Evolutionary conservation across 1,140 invertebrate species (phyloP), one percentile per base, ranked within the genome.

Genomic region (Pogonomyrmex barbatus): DNA sequence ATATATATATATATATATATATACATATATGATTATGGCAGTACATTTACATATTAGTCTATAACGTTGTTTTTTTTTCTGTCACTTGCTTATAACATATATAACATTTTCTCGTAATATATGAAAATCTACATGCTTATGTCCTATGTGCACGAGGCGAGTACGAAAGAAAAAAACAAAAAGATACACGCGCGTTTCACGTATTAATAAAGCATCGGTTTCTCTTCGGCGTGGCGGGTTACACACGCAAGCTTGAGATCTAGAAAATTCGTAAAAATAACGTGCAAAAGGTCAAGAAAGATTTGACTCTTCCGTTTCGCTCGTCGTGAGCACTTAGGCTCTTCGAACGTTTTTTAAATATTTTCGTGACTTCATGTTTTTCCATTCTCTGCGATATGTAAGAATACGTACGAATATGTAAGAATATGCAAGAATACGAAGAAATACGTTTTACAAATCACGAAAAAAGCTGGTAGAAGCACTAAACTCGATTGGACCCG

Each of bases 11-110:
- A 94, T 93, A 62, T 95, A 65, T 67, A 67, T 65, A 65, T 65
- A 65, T 67, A 92, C 93, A 94, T 78, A 93, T 94, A 91, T 92
- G 93, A 93, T 94, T 95, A 95, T 95, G 94, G 94, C 94, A 95
- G 94, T 95, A 95, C 93, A 94, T 94, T 94, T 95, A 95, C 93
- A 95, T 93, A 24, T 95, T 67, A 93, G 87, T 95, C 91, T 94
- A 94, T 94, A 76, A 92, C 92, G 24, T 24, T 88, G 71, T 94
- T 89, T 82, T 86, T 39, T 24, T 88, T 88, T 86, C 56, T 89
- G 39, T 88, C 85, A 71, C 10, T 82, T 91, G 90, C 87, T 89
- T 94, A 91, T 91, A 92, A 93, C 93, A 93, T 89, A 90, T 89
- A 88, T 87, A 88, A 82, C 87, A 45, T 62, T 68, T 90, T 60